phyloP scores from a whole-genome alignment of 1,140 invertebrate genomes.

The Bombus balteatus region DNA sequence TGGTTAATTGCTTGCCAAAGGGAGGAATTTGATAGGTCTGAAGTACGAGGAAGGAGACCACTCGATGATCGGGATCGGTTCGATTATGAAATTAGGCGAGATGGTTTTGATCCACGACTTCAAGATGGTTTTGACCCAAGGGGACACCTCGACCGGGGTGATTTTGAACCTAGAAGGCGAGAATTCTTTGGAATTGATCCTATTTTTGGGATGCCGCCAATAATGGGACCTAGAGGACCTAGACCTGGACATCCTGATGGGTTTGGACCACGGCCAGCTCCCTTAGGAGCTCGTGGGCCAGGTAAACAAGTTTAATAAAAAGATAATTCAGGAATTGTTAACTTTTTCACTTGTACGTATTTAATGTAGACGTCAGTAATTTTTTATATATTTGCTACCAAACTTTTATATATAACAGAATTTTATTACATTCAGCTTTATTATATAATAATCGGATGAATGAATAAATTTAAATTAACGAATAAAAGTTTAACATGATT shows the following conservation, averaged over 20 bases:
- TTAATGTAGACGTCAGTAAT: not conserved
- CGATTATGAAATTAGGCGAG: conserved; percentile 79
- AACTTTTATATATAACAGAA: not conserved
- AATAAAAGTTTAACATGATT: not conserved
- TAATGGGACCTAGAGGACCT: conserved; percentile 80
- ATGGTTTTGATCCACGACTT: conserved; percentile 72
- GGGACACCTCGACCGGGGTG: conserved; percentile 74
- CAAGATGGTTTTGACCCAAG: conserved; percentile 75
- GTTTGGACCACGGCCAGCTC: conserved; percentile 78
- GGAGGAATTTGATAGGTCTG: conserved; percentile 77
- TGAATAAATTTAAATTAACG: not conserved
- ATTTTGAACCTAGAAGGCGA: conserved; percentile 77
- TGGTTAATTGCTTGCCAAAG: conserved; percentile 38
- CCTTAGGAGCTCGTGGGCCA: conserved; percentile 76
- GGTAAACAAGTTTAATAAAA: conserved; percentile 69
- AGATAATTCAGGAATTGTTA: not conserved
- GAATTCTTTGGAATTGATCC: conserved; percentile 80
- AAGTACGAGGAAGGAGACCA: conserved; percentile 72
- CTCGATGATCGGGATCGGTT: conserved; percentile 77
- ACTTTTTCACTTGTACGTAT: not conserved
- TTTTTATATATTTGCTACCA: not conserved
- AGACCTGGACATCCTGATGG: conserved; percentile 80
- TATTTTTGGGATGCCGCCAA: conserved; percentile 77
- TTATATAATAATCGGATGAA: not conserved
- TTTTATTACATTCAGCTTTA: not conserved